Conservation (phyloP, 1,140 invertebrate species). For the Pogonomyrmex barbatus region DNA sequence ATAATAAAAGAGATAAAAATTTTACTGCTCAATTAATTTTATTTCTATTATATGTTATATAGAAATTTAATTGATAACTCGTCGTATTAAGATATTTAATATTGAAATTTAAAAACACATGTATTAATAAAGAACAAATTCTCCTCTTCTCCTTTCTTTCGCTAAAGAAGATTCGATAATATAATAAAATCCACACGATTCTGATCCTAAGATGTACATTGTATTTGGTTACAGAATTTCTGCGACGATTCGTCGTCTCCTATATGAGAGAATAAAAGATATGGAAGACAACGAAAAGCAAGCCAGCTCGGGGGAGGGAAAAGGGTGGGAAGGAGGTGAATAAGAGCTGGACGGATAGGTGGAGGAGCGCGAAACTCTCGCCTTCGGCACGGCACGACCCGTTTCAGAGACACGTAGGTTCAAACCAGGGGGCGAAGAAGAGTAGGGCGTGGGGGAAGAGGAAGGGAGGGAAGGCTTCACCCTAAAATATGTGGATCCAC, state of each 20-base stretch:
- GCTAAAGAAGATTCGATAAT: background rate
- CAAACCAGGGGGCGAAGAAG: constrained; percentile 74
- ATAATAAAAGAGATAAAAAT: background rate
- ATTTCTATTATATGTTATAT: background rate
- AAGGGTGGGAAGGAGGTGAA: background rate
- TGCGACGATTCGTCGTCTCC: background rate
- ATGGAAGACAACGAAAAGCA: constrained; percentile 29
- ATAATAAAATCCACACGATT: background rate
- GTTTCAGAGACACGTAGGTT: constrained; percentile 83
- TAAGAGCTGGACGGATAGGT: constrained; percentile 41
- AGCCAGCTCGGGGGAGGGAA: background rate
- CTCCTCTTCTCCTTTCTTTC: too few species aligned
- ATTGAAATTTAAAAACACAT: background rate
- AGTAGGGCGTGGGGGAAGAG: constrained; percentile 62
- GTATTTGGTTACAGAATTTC: background rate
- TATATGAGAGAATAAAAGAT: background rate
- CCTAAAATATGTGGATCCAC: constrained; percentile 85
- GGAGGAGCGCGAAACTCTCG: constrained; percentile 65
- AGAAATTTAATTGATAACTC: background rate
- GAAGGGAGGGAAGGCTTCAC: constrained; percentile 77
- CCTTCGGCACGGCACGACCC: constrained; percentile 81
- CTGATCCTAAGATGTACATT: background rate
- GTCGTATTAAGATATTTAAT: background rate
- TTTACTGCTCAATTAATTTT: background rate
- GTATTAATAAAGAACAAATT: background rate